Evolutionary conservation across 30 jellyfish, hydroid and myxozoan species (phyloP).

Genomic region (Pelagia noctiluca): DNA sequence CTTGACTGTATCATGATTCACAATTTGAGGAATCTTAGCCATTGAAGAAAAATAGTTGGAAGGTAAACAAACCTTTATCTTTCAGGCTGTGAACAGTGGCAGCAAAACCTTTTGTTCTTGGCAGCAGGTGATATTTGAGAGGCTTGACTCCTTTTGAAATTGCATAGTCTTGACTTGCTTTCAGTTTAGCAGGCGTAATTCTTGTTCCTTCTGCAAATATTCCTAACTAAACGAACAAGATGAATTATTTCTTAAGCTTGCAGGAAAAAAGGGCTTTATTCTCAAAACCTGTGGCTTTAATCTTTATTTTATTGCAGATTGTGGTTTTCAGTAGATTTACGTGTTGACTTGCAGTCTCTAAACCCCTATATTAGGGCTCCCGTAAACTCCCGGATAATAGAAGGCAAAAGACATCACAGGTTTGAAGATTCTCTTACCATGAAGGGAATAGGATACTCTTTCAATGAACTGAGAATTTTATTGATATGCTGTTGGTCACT

Average conservation of each 20-base stretch:
- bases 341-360: no score
- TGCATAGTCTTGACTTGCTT: slow-evolving; percentile 94
- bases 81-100: slow-evolving; percentile 63
- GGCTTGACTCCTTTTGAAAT: slow-evolving; percentile 77
- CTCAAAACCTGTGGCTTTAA: no score
- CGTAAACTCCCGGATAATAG: no score
- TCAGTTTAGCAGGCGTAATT: slow-evolving; percentile 80
- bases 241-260: no score
- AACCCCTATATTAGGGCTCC: no score
- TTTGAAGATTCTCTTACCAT: no score
- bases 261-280: no score
- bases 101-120: slow-evolving; percentile 93
- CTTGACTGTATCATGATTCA: neutral
- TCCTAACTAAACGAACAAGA: slow-evolving; percentile 68
- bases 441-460: slow-evolving; percentile 70
- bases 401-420: no score
- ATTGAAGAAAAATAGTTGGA: neutral
- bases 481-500: slow-evolving; percentile 59
- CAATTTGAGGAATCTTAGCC: neutral
- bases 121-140: slow-evolving; percentile 79
- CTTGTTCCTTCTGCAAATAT: slow-evolving; percentile 93
- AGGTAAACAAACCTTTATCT: slow-evolving; percentile 55
- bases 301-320: no score
- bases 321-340: no score
- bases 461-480: slow-evolving; percentile 49